These are phyloP conservation scores for Drosophila repletoides DNA, from an alignment of 1,140 invertebrate species.

Conservation along the genomic window DNA sequence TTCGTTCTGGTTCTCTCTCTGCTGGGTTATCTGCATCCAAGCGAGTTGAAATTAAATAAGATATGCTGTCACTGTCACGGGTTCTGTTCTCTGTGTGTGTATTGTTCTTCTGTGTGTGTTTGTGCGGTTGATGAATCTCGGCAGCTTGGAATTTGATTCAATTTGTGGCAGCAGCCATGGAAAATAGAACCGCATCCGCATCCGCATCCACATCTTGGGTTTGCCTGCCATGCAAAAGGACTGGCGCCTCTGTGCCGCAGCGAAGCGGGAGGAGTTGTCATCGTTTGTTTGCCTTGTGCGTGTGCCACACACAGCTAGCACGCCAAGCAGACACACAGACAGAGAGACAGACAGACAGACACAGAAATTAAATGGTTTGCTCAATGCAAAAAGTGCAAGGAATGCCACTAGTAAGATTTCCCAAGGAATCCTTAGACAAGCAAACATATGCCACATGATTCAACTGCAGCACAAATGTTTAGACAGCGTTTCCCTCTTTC, in stretches of 20 bases:
- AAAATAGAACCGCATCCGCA: too few relatives aligned
- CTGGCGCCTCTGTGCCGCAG: constrained; percentile 2
- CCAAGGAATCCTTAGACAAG: too few relatives aligned
- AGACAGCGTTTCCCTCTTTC: too few relatives aligned
- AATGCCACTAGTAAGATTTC: not conserved
- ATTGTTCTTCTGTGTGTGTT: constrained; percentile 13
- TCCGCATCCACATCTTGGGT: constrained; percentile 31
- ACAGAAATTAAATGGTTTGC: constrained; percentile 19
- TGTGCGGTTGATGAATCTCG: constrained; percentile 57
- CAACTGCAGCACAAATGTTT: too few relatives aligned
- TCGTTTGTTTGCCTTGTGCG: constrained; percentile 23
- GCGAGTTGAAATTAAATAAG: constrained; percentile 74
- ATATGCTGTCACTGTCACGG: constrained; percentile 72
- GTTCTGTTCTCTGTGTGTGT: constrained; percentile 14
- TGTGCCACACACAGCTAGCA: not conserved
- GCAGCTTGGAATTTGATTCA: constrained; percentile 43
- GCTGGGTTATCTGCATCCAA: constrained; percentile 19
- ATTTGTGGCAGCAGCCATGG: constrained; percentile 36
- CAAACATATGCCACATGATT: too few relatives aligned
- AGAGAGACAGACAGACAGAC: not conserved
- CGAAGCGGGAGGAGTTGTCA: not conserved
- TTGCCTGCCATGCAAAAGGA: constrained; percentile 27
- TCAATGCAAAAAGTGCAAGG: not conserved
- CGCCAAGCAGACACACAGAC: not conserved
- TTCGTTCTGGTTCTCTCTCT: constrained; percentile 11